Evolutionary conservation across 2,797 vertebrate species (phyloP), one percentile per base, ranked within the genome.

Genomic region (Liparis tanakae): DNA sequence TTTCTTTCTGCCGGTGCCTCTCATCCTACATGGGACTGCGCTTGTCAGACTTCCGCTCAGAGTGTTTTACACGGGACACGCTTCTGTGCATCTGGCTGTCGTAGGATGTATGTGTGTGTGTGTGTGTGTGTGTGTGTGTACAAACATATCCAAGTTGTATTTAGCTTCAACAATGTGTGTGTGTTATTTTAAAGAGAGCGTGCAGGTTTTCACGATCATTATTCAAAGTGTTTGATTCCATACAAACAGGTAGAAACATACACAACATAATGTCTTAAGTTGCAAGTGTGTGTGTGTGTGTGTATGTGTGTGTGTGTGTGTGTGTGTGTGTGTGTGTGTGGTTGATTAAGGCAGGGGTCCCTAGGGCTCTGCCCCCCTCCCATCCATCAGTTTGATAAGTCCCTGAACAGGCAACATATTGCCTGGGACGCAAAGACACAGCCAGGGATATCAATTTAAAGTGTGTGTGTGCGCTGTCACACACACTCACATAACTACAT

Each of bases 371-470:
- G 92, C 91, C 88, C 93, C 93, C 91, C 92, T 91, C 94, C 91
- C 95, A 97, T 97, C 95, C 94, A 97, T 98, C 96, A 97, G 93
- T 92, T 93, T 96, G 96, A 97, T 97, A 96, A 96, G 93, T 93
- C 94, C 94, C 94, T 94, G 95, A 96, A 96, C 83, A 96, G 95
- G 93, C 94, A 96, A 96, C 96, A 95, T 96, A 97, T 96, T 97
- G 96, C 94, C 95, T 95, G 95, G 95, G 94, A 96, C 65, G n/a
- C 70, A 83, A 93, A 92, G 92, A 90, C 94, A 94, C 85, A 88
- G 93, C 92, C 88, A 92, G 92, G 93, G 94, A 95, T 96, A 97
- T 97, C 95, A 95, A 94, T 96, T 96, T 95, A 89, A 91, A 87
- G 93, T 83, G 92, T 95, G 94, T 93, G 89, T 57, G 67, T 62